Percentiles rank a stretch among this genome's conserved stretches.
Conservation (phyloP, 2,888 invertebrate species). For the Drosophila trichaetosa region DNA sequence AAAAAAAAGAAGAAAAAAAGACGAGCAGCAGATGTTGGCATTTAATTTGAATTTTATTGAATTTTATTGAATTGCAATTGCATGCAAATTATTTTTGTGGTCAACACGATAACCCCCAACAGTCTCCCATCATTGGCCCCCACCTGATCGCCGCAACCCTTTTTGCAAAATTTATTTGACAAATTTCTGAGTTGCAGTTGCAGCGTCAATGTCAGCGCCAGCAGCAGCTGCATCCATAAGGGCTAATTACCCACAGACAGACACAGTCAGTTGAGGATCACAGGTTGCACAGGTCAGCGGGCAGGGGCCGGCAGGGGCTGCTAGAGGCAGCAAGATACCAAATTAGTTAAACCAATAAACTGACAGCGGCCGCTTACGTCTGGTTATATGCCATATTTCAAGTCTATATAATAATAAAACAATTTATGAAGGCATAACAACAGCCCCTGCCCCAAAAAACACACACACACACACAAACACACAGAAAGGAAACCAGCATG, state of each 20-base stretch:
- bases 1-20: neutral
- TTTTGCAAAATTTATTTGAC: constrained; percentile 77
- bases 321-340: constrained; percentile 45
- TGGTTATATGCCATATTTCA: constrained; percentile 65
- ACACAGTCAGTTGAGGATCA: constrained; percentile 5
- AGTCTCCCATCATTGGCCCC: neutral
- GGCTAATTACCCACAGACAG: constrained; percentile 60
- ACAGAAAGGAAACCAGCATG: constrained; percentile 13
- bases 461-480: constrained; percentile 1
- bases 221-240: constrained; percentile 70
- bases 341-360: constrained; percentile 81
- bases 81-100: constrained; percentile 61
- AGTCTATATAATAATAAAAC: constrained; percentile 78
- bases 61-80: constrained; percentile 76
- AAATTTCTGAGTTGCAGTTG: constrained; percentile 60
- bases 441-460: constrained; percentile 37
- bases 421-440: constrained; percentile 77
- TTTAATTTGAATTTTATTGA: constrained; percentile 74
- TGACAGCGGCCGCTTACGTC: constrained; percentile 63
- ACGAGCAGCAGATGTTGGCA: constrained; percentile 39
- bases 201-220: constrained; percentile 10
- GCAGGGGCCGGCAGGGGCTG: constrained; percentile 12
- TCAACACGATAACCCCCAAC: neutral
- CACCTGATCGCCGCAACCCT: neutral
- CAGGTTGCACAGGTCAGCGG: constrained; percentile 23